phyloP scores from a whole-genome alignment of 23 tunicate species.

The Styela clava region DNA sequence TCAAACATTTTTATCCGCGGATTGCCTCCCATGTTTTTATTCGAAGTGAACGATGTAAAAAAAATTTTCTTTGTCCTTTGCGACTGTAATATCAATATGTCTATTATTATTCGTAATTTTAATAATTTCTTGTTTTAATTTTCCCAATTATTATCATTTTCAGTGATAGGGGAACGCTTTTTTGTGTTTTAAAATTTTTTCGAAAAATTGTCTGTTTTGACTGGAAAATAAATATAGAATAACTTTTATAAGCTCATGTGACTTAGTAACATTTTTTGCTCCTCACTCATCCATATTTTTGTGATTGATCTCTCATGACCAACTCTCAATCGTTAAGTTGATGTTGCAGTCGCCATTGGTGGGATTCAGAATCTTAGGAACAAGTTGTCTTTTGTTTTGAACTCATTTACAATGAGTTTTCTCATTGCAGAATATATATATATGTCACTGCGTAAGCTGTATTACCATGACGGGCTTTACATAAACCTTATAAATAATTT shows the following conservation, averaged over 20 bases:
- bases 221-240: not conserved
- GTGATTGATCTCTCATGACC: too few relatives aligned
- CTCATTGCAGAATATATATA: too few relatives aligned
- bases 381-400: too few relatives aligned
- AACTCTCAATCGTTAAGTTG: too few relatives aligned
- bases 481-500: too few relatives aligned
- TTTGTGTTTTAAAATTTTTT: not conserved
- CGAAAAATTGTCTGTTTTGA: not conserved
- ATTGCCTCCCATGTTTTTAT: not conserved
- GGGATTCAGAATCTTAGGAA: too few relatives aligned
- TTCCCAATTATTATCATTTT: not conserved
- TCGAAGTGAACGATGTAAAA: not conserved
- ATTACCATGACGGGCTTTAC: too few relatives aligned
- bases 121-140: not conserved
- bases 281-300: too few relatives aligned
- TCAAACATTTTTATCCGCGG: not conserved
- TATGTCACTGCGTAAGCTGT: too few relatives aligned
- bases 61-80: not conserved
- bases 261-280: too few relatives aligned
- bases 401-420: too few relatives aligned
- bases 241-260: not conserved
- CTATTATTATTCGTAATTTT: not conserved
- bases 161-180: not conserved
- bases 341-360: too few relatives aligned
- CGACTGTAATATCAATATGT: not conserved